phyloP scores from a whole-genome alignment of 92 coral and sea anemone genomes.

The Umimayanthus chanpuru region DNA sequence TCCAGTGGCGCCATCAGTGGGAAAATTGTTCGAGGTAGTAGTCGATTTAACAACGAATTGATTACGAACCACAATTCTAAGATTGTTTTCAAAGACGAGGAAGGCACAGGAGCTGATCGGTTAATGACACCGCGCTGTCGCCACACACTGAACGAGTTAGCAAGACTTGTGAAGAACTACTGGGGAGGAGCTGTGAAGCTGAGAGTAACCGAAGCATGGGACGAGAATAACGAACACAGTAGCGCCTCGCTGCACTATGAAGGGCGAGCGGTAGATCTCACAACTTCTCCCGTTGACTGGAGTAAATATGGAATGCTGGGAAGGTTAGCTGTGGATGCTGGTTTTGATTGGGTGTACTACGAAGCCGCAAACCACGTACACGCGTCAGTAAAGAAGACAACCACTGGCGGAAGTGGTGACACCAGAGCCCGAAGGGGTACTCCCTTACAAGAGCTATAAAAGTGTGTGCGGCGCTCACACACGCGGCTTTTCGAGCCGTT shows the following conservation, averaged over 20 bases:
- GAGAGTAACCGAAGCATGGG: slow-evolving; percentile 94
- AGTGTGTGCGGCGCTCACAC: no score
- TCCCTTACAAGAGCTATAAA: no score
- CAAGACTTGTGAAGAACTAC: slow-evolving; percentile 61
- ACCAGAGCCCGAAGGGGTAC: no score
- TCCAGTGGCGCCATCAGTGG: slow-evolving; percentile 32
- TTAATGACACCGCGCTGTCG: slow-evolving; percentile 82
- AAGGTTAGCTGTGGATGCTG: slow-evolving; percentile 85
- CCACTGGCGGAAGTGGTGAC: background rate
- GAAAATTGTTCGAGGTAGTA: slow-evolving; percentile 64
- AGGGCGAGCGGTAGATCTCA: slow-evolving; percentile 94
- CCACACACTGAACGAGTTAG: slow-evolving; percentile 74
- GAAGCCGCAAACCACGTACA: slow-evolving; percentile 64
- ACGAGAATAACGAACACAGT: slow-evolving; percentile 65
- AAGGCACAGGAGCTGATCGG: slow-evolving; percentile 78
- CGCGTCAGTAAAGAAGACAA: slow-evolving; percentile 59
- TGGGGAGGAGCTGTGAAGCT: slow-evolving; percentile 77
- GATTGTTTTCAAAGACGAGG: slow-evolving; percentile 83
- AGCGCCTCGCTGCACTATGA: slow-evolving; percentile 79
- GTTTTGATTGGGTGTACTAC: slow-evolving; percentile 90
- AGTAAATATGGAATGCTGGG: slow-evolving; percentile 78
- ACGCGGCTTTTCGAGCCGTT: no score
- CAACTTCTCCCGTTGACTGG: slow-evolving; percentile 71
- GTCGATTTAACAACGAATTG: slow-evolving; percentile 61
- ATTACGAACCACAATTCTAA: slow-evolving; percentile 66